phyloP scores from a whole-genome alignment of 2,888 invertebrate species.

The Danaus chrysippus region DNA sequence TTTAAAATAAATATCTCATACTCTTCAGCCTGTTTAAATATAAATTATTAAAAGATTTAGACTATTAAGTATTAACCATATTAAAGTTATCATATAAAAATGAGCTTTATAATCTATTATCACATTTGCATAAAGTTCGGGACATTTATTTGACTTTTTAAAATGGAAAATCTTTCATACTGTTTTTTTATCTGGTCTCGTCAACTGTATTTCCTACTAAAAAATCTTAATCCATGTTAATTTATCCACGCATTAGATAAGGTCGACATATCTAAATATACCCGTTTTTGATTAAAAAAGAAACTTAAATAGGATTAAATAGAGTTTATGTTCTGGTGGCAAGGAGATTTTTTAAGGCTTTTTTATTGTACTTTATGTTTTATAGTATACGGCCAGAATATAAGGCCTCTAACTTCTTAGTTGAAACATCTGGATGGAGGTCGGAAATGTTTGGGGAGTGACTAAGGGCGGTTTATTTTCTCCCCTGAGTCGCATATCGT shows the following conservation, averaged over 20 bases:
- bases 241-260: constrained; percentile 33
- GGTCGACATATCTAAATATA: constrained; percentile 23
- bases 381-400: constrained; percentile 36
- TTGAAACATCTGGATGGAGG: constrained; percentile 22
- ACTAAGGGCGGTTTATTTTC: constrained; percentile 37
- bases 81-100: too few species aligned
- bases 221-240: constrained; percentile 26
- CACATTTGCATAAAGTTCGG: too few species aligned
- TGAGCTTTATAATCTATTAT: too few species aligned
- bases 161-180: too few species aligned
- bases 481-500: constrained; percentile 44
- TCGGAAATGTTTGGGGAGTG: constrained; percentile 35
- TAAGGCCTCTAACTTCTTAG: constrained; percentile 30
- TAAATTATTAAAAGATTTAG: too few species aligned
- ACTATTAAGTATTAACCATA: too few species aligned
- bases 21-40: too few species aligned
- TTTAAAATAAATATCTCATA: too few species aligned
- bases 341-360: constrained; percentile 18
- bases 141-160: too few species aligned
- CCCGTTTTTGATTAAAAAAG: constrained; percentile 3
- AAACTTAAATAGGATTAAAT: constrained; percentile 8
- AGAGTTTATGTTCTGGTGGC: constrained; percentile 21
- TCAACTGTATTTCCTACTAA: not conserved
- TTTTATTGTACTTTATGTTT: constrained; percentile 22
- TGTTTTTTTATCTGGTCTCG: not conserved